Evolutionary conservation across 2,888 invertebrate species (phyloP).

Genomic region (Dynastes grantii): DNA sequence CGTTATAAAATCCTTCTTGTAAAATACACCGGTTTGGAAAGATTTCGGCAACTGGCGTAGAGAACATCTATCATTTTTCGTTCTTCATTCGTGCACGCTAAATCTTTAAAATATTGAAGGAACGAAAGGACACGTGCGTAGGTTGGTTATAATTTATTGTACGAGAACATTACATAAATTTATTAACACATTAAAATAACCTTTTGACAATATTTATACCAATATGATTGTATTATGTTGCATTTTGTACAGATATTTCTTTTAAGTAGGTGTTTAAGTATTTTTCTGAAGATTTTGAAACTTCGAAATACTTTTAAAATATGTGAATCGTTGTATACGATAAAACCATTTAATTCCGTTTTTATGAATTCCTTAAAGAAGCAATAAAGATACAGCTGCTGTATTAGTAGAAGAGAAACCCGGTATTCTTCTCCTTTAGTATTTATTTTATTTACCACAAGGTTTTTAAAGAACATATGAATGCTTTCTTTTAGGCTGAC

Average conservation of each 20-base stretch:
- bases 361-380: constrained; percentile 11
- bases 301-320: constrained; percentile 1
- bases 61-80: constrained; percentile 9
- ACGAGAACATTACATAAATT: constrained; percentile 33
- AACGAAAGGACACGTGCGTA: background rate
- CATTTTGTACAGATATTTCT: constrained; percentile 10
- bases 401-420: no score
- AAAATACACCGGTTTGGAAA: constrained; percentile 18
- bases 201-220: constrained; percentile 20
- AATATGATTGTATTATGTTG: constrained; percentile 1
- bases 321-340: background rate
- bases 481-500: no score
- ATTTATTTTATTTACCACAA: no score
- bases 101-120: background rate
- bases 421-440: no score
- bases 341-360: background rate
- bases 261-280: constrained; percentile 21
- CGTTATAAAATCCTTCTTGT: constrained; percentile 46
- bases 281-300: background rate
- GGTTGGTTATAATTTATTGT: background rate
- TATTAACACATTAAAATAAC: constrained; percentile 23
- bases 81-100: background rate
- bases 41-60: background rate
- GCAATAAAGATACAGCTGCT: background rate
- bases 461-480: no score